Percentiles rank a stretch among this genome's conserved stretches.
Evolutionary conservation across 1,140 invertebrate species (phyloP).

Genomic region (Eriosoma lanigerum): DNA sequence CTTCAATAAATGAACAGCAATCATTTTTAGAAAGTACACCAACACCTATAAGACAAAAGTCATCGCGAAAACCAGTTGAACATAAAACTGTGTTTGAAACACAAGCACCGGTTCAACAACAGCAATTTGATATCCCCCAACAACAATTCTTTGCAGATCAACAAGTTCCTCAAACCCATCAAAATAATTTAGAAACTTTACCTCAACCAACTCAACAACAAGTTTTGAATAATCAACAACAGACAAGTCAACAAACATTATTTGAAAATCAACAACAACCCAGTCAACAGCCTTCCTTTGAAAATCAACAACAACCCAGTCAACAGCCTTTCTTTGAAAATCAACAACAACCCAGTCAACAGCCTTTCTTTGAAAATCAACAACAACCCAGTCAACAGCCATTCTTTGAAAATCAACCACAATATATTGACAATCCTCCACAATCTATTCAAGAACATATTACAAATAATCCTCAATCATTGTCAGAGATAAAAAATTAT

Average conservation of each 20-base stretch:
- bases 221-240: slow-evolving; percentile 31
- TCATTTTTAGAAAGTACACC: slow-evolving; percentile 25
- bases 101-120: slow-evolving; percentile 3
- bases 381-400: too few species aligned
- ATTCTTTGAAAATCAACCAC: slow-evolving; percentile 15
- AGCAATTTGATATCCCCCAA: neutral
- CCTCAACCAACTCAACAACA: slow-evolving; percentile 3
- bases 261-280: neutral
- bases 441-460: neutral
- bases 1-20: neutral
- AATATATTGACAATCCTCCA: slow-evolving; percentile 18
- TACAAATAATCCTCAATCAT: neutral
- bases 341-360: too few species aligned
- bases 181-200: slow-evolving; percentile 6
- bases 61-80: slow-evolving; percentile 23
- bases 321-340: too few species aligned
- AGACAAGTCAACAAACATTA: neutral
- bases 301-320: too few species aligned
- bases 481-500: neutral
- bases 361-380: too few species aligned
- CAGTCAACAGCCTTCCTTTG: slow-evolving; percentile 1
- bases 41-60: neutral
- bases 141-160: slow-evolving; percentile 38
- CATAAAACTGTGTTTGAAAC: slow-evolving; percentile 1
- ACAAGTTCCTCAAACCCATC: slow-evolving; percentile 12